These are phyloP conservation scores for Dysmachus trigonus DNA, from an alignment of 2,888 invertebrate species.

Conservation along the genomic window DNA sequence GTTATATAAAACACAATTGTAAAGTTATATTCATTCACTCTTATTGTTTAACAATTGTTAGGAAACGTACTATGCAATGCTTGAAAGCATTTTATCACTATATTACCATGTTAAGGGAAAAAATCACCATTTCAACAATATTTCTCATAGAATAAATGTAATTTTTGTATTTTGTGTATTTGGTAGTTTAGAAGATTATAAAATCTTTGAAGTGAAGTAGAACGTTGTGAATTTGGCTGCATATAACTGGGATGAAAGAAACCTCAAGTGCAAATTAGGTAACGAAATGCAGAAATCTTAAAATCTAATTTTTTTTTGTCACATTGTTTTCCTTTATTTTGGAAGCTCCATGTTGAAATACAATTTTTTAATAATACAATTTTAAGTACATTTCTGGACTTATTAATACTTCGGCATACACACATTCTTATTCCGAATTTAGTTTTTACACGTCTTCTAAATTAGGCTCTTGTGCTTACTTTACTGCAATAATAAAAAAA, in stretches of 20 bases:
- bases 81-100: not conserved
- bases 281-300: not conserved
- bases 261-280: not conserved
- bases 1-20: not conserved
- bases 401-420: not conserved
- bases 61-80: not conserved
- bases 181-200: not conserved
- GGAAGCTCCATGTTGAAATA: not conserved
- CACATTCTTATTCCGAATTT: not conserved
- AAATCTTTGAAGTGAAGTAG: not conserved
- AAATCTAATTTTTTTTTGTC: not conserved
- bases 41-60: not conserved
- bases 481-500: not conserved
- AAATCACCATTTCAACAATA: not conserved
- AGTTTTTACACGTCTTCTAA: not conserved
- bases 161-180: not conserved
- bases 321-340: slow-evolving; percentile 5
- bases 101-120: not conserved
- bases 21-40: not conserved
- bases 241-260: not conserved
- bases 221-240: not conserved
- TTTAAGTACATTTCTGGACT: not conserved
- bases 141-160: not conserved
- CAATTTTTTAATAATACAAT: not conserved
- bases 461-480: not conserved